Percentiles rank a stretch among this genome's conserved stretches.
phyloP scores from a whole-genome alignment of 2,888 invertebrate genomes.

The Platycheirus rosarum region DNA sequence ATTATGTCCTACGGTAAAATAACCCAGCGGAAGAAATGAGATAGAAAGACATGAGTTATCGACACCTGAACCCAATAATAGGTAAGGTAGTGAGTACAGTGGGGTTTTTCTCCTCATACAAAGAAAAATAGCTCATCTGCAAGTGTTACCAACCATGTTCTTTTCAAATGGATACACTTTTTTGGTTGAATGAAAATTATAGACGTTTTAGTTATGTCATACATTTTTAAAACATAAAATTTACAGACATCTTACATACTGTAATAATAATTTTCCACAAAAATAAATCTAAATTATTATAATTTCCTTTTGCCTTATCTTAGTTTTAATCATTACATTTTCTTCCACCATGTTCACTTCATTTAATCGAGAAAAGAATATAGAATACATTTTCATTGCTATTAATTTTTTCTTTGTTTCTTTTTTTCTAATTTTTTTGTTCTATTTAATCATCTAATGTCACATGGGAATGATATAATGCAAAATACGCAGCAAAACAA shows the following conservation, averaged over 20 bases:
- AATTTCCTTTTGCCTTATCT: not conserved
- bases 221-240: too few relatives aligned
- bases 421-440: slow-evolving; percentile 34
- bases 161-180: not conserved
- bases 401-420: slow-evolving; percentile 43
- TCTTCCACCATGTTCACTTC: not conserved
- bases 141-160: slow-evolving; percentile 13
- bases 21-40: slow-evolving; percentile 4
- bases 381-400: slow-evolving; percentile 58
- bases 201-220: too few relatives aligned
- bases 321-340: too few relatives aligned
- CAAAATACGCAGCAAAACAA: slow-evolving; percentile 49
- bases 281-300: slow-evolving; percentile 43
- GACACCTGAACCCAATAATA: slow-evolving; percentile 34
- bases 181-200: too few relatives aligned
- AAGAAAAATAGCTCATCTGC: not conserved
- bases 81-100: not conserved
- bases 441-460: slow-evolving; percentile 67
- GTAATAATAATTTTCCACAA: too few relatives aligned
- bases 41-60: slow-evolving; percentile 17
- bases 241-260: too few relatives aligned
- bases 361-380: slow-evolving; percentile 42
- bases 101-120: too few relatives aligned
- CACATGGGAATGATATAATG: slow-evolving; percentile 55
- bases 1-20: not conserved